Base-by-base conservation (phyloP, 1,140 invertebrate genomes). In the Gonioctena quinquepunctata region DNA sequence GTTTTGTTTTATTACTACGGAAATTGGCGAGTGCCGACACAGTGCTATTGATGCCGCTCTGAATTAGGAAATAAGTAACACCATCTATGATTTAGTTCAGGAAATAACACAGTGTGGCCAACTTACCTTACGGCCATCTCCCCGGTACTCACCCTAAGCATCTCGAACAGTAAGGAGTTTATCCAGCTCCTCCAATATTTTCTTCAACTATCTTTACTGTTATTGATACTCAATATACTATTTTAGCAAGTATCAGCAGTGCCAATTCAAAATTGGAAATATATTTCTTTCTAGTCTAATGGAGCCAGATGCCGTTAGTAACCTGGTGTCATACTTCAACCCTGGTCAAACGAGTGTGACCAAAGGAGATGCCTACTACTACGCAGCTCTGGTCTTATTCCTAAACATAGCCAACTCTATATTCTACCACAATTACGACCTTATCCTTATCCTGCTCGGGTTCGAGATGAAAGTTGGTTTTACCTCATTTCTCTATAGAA, bases 401-500 rank as follows among this genome's bases (percentile, higher is more conserved):
- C 60, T 76, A 2, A 76, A 69, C 19, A 19, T 76, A 16, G 52
- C 59, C 18, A 65, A 69, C 19, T 70, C 42, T 21, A 65, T 76
- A 16, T 76, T 63, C 27, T 69, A 25, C 27, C 93, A 96, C 85
- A 90, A 91, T 8, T 93, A 92, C 76, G 91, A 94, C 85, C 89
- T 95, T 81, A 88, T 86, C 59, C 85, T 79, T 33, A 83, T 90
- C 67, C 90, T 92, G 73, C 85, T 92, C 74, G 93, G 93, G 33
- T 91, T 95, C 89, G 91, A 93, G 82, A 89, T 94, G 71, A 87
- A 93, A 69, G 87, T 94, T 48, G 90, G 92, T 1, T 90, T 91
- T 80, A 92, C 90, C 74, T 91, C 92, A 0, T 84, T 95, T 27
- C 90, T 95, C 69, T 96, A 95, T 82, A 88, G 92, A 79, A 96